Conservation (phyloP, 2,797 vertebrate genomes). For the Austrolebias charrua region DNA sequence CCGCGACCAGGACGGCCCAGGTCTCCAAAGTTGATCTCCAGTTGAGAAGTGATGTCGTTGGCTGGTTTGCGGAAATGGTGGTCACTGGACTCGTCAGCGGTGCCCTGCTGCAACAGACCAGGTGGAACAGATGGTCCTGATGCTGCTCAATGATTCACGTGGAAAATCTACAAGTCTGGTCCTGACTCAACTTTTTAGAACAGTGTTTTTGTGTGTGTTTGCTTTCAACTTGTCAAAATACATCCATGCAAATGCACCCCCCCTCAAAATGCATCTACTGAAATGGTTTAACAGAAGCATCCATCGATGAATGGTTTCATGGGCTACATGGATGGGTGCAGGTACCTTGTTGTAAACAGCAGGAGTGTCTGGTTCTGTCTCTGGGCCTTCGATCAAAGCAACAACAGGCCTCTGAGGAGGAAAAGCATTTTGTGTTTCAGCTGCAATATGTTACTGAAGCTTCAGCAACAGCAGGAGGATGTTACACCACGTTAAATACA, state of each 20-base stretch:
- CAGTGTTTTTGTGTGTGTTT: no score
- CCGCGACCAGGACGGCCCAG: constrained; percentile 95
- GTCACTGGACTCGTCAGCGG: constrained; percentile 87
- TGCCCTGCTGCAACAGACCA: constrained; percentile 63
- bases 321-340: constrained; percentile 6
- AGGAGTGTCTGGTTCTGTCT: constrained; percentile 68
- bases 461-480: no score
- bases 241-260: no score
- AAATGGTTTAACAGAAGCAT: neutral
- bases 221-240: no score
- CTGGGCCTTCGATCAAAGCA: constrained; percentile 78
- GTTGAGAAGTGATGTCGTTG: constrained; percentile 98
- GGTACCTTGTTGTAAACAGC: constrained; percentile 73
- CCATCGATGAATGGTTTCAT: neutral
- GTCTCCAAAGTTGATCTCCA: constrained; percentile 99
- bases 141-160: no score
- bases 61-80: constrained; percentile 99
- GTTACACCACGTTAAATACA: no score
- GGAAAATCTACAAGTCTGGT: no score
- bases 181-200: no score
- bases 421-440: constrained; percentile 15
- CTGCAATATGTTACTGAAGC: neutral
- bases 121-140: no score
- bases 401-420: constrained; percentile 73
- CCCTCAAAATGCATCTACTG: no score